Conservation (phyloP, 1,140 invertebrate genomes). For the Orchestia grillus region DNA sequence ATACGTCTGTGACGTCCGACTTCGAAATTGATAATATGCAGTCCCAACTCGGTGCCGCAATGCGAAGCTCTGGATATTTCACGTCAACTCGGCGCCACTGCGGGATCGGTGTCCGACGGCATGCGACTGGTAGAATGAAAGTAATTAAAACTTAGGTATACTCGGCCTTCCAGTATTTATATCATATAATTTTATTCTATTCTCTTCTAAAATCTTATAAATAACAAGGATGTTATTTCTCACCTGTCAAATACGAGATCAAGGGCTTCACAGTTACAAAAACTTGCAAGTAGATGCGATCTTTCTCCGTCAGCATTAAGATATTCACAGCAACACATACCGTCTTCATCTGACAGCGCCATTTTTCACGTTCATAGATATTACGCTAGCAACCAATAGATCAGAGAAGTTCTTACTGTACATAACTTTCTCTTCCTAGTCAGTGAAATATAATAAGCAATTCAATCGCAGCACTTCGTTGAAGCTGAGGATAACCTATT, state of each 20-base stretch:
- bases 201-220: too few species aligned
- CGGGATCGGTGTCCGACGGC: too few species aligned
- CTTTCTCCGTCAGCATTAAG: slow-evolving; percentile 50
- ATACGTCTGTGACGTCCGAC: too few species aligned
- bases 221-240: too few species aligned
- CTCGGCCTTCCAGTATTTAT: too few species aligned
- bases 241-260: slow-evolving; percentile 58
- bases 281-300: slow-evolving; percentile 30
- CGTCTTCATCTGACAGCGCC: not conserved
- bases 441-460: not conserved
- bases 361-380: not conserved
- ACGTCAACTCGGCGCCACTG: too few species aligned
- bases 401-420: not conserved
- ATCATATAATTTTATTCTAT: too few species aligned
- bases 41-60: too few species aligned
- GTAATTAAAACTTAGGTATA: too few species aligned
- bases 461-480: not conserved
- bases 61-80: too few species aligned
- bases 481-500: not conserved
- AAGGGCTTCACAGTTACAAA: slow-evolving; percentile 54
- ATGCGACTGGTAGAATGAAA: too few species aligned
- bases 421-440: not conserved
- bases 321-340: slow-evolving; percentile 58
- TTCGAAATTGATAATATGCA: too few species aligned
- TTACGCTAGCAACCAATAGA: not conserved